Conservation (phyloP, 2,888 invertebrate species). For the Amiota mariae region DNA sequence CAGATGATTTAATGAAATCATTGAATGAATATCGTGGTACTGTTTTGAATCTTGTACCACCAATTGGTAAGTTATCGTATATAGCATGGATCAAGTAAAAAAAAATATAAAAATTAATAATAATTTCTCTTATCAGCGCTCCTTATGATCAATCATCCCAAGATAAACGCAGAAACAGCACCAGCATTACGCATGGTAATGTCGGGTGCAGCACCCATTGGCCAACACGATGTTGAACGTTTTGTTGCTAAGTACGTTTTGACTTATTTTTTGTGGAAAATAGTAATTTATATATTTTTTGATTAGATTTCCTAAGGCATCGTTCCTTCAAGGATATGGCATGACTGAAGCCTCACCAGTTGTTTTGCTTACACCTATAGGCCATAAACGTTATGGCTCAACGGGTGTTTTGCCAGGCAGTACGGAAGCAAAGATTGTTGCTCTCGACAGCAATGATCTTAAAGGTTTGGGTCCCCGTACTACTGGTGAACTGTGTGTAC, state of each 20-base stretch:
- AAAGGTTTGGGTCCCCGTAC: slow-evolving; percentile 77
- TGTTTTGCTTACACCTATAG: slow-evolving; percentile 71
- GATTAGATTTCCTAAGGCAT: slow-evolving; percentile 62
- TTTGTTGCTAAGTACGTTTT: slow-evolving; percentile 66
- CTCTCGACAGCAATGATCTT: slow-evolving; percentile 67
- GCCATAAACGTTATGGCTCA: slow-evolving; percentile 63
- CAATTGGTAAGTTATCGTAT: slow-evolving; percentile 78
- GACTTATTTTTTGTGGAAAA: not conserved
- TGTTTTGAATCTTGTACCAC: slow-evolving; percentile 85
- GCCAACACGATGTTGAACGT: slow-evolving; percentile 67
- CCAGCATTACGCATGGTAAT: slow-evolving; percentile 60
- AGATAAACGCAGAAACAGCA: slow-evolving; percentile 63
- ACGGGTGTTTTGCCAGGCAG: slow-evolving; percentile 78
- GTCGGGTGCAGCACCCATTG: slow-evolving; percentile 73
- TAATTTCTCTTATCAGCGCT: slow-evolving; percentile 75
- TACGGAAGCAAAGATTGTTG: slow-evolving; percentile 79
- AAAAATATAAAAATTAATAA: not conserved
- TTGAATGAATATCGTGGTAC: slow-evolving; percentile 79
- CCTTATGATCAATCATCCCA: slow-evolving; percentile 80
- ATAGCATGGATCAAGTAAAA: not conserved
- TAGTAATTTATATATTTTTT: not conserved
- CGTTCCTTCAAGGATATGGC: slow-evolving; percentile 78
- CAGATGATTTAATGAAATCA: slow-evolving; percentile 79
- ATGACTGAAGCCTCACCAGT: slow-evolving; percentile 83
- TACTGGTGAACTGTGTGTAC: slow-evolving; percentile 82